Base-by-base conservation (phyloP, 2,888 invertebrate genomes). In the Tanypteryx hageni region DNA sequence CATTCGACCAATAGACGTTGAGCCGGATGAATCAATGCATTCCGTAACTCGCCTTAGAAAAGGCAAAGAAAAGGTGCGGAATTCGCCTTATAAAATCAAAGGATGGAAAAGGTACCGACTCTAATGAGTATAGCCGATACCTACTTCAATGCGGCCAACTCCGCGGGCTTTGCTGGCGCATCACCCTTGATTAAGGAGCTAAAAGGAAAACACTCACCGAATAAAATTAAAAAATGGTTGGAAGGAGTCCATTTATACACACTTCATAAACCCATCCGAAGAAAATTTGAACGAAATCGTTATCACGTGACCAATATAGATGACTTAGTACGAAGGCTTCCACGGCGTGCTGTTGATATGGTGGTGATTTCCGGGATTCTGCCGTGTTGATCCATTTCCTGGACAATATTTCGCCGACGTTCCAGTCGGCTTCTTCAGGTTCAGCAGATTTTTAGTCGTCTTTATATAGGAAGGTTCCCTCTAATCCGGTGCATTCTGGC, bases 21-120 rank as follows among this genome's bases (percentile, higher is more conserved):
- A 14, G 10, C 59, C 59, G 9, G 4, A 10, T 92, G 44, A 31
- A 58, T 9, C 58, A 92, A 16, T 93, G 93, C 84, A 93, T 93
- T 92, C 16, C 18, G 56, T 31, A 44, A 56, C 22, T 92, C n/a
- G n/a, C n/a, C n/a, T n/a, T n/a, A n/a, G n/a, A n/a, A n/a, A n/a
- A n/a, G n/a, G n/a, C n/a, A n/a, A 16, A 11, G 1, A 16, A 0
- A n/a, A 84, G 7, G 14, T 14, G 4, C 84, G 84, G 9, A 56
- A 56, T 84, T 56, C 84, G 2, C 84, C 84, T 11, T 84, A 84
- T 57, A 84, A 84, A 57, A 83, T 31, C 18, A 83, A 44, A 44
- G 14, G 83, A 3, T 83, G 83, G 83, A 10, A 44, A 10, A 31
- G 44, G 44, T 83, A 8, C 9, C 18, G 56, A 44, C 44, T 83